Evolutionary conservation across 1,140 invertebrate genomes (phyloP).

Genomic region (Coenobita brevimanus): DNA sequence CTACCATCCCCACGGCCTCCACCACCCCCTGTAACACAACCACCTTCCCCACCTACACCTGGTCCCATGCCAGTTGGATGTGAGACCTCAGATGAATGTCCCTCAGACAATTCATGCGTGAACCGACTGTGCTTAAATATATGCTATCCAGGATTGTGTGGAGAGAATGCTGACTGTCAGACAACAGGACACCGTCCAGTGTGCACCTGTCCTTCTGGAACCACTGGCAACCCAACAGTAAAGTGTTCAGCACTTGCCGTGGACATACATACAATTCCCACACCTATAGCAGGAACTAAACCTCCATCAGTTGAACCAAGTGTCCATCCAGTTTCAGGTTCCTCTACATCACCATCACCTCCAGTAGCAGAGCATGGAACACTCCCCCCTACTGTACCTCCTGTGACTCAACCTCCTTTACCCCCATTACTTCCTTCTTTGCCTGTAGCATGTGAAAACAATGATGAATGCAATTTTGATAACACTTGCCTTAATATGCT

Average conservation of each 20-base stretch:
- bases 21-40: conserved; percentile 26
- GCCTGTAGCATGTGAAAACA: conserved; percentile 72
- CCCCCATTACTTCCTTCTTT: conserved; percentile 32
- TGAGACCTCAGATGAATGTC: conserved; percentile 38
- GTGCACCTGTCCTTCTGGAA: conserved; percentile 81
- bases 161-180: conserved; percentile 45
- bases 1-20: neutral
- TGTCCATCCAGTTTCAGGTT: conserved; percentile 80
- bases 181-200: conserved; percentile 51
- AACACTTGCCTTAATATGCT: conserved; percentile 85
- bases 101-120: conserved; percentile 36
- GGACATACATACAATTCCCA: neutral
- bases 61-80: conserved; percentile 36
- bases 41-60: conserved; percentile 30
- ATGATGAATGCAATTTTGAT: conserved; percentile 89
- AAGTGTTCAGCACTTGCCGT: conserved; percentile 84
- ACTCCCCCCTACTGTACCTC: no score
- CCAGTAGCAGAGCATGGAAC: conserved; percentile 48
- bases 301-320: conserved; percentile 75
- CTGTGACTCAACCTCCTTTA: no score
- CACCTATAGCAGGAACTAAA: conserved; percentile 77
- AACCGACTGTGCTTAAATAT: conserved; percentile 43
- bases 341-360: conserved; percentile 81
- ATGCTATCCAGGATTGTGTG: conserved; percentile 48
- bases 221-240: conserved; percentile 84